phyloP scores from a whole-genome alignment of 2,888 invertebrate genomes.

The Serripes groenlandicus region DNA sequence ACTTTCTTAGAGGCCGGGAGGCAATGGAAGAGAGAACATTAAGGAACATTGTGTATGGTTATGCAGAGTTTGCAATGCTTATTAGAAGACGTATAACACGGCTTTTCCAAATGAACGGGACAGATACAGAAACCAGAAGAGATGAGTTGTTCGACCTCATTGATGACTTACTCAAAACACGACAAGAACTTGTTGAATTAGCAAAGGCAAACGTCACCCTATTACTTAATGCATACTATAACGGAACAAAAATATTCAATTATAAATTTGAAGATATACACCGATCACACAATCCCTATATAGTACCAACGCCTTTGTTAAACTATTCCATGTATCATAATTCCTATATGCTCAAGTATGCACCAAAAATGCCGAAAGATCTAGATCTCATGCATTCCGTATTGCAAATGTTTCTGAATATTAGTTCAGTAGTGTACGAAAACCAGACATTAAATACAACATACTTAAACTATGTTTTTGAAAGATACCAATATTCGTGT shows the following conservation, averaged over 20 bases:
- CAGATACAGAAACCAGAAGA: constrained; percentile 24
- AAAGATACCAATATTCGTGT: constrained; percentile 64
- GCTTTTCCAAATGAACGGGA: constrained; percentile 27
- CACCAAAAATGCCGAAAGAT: constrained; percentile 53
- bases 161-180: constrained; percentile 63
- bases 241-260: constrained; percentile 74
- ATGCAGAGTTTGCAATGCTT: constrained; percentile 72
- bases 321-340: constrained; percentile 69
- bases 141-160: constrained; percentile 62
- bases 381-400: constrained; percentile 54
- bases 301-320: constrained; percentile 75
- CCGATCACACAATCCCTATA: constrained; percentile 66
- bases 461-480: constrained; percentile 52
- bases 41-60: constrained; percentile 69
- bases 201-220: constrained; percentile 73
- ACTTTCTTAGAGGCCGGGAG: constrained; percentile 76
- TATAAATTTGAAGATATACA: constrained; percentile 70
- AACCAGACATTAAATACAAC: constrained; percentile 59
- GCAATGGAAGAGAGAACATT: constrained; percentile 81
- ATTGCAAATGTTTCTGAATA: constrained; percentile 56
- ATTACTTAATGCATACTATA: constrained; percentile 70
- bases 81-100: constrained; percentile 57
- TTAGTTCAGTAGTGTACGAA: constrained; percentile 55
- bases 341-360: constrained; percentile 65
- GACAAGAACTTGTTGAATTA: constrained; percentile 69